Percentiles rank a stretch among this genome's conserved stretches.
Evolutionary conservation across 2,113 vertebrate genomes (phyloP).

Genomic region (Gnathonemus longibarbis): DNA sequence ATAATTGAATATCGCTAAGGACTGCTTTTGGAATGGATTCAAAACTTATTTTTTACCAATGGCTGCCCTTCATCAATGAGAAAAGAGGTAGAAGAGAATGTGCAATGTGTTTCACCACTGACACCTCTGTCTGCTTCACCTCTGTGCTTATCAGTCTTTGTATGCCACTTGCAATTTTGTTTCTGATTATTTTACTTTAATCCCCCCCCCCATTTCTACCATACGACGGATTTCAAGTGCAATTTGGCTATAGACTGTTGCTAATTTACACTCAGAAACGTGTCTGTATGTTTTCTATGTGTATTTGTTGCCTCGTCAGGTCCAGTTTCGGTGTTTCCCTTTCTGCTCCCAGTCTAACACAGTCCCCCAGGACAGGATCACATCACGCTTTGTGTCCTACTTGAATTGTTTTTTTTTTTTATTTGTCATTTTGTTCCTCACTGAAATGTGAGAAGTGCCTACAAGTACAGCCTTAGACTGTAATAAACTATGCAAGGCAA

Average conservation of each 20-base stretch:
- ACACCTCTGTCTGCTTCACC: not conserved
- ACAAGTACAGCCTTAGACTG: not conserved
- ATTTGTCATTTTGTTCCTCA: not conserved
- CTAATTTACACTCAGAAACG: not conserved
- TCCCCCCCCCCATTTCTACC: not conserved
- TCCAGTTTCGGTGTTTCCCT: not conserved
- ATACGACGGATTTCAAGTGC: not conserved
- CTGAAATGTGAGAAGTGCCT: not conserved
- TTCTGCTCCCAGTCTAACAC: not conserved
- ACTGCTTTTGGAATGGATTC: constrained; percentile 50
- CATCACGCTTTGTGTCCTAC: not conserved
- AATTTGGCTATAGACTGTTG: not conserved
- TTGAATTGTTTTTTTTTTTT: not conserved
- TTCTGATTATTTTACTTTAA: constrained; percentile 9
- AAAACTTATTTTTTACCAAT: constrained; percentile 48
- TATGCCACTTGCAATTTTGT: constrained; percentile 1
- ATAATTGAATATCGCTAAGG: constrained; percentile 49
- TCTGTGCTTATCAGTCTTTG: constrained; percentile 24
- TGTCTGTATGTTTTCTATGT: not conserved
- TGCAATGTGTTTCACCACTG: constrained; percentile 46
- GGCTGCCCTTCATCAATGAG: constrained; percentile 68
- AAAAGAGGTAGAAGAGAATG: constrained; percentile 38
- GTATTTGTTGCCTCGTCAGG: not conserved
- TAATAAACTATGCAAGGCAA: not conserved
- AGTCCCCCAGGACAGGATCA: not conserved